Base-by-base conservation (phyloP, 2,888 invertebrate species). In the Notocelia uddmanniana region DNA sequence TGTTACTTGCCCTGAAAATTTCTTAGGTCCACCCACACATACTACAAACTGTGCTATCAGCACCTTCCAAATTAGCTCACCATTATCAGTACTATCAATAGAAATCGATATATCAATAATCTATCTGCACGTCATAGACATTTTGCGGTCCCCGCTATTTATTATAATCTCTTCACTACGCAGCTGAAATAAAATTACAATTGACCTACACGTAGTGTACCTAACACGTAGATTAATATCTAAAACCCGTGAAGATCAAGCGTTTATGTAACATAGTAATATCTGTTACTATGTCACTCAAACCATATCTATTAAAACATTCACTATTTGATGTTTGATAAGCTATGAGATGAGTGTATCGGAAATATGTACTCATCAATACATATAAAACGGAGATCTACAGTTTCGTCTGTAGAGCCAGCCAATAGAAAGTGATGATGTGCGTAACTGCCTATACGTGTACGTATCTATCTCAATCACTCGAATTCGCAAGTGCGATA, bases 71-170 rank as follows among this genome's bases (percentile, higher is more conserved):
- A 68, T 60, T 55, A 19, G 58, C 48, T 31, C 52, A 50, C 41
- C 52, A 58, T n/a, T 73, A 73, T 73, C 73, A 50, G 23, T 69
- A 26, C 8, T 73, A 73, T 70, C 70, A 48, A 58, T 48, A 66
- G 66, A 66, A 67, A 73, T 73, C 73, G 70, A 73, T 73, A 69
- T 50, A 54, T 67, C 48, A 58, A 69, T 70, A 69, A 73, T 73
- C n/a, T 60, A 60, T 23, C 66, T 60, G 26, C 19, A 62, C 62
- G 67, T 69, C 69, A 73, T 50, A 62, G 10, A 73, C 34, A 55
- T 48, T 66, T 73, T 55, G 48, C 45, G 21, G 45, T 50, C 48
- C 54, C 52, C 48, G 34, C n/a, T 15, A 31, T 26, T 52, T 59
- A 66, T n/a, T n/a, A n/a, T n/a, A n/a, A n/a, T 41, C 55, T 59